phyloP scores from a whole-genome alignment of 2,113 vertebrate species.

The Erinaceus europaeus region DNA sequence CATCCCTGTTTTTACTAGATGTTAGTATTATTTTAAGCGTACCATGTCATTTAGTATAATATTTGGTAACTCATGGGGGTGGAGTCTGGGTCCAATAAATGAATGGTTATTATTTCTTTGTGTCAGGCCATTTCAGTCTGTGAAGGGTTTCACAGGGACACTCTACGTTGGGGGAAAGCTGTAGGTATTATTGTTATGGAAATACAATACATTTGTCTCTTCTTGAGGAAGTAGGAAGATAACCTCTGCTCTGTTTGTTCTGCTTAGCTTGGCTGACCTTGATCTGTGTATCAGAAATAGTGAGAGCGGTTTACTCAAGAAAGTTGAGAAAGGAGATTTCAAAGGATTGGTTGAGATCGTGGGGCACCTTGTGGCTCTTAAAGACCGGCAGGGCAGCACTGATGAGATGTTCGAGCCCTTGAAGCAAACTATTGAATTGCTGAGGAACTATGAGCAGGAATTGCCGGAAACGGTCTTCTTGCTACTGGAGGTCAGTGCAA shows the following conservation, averaged over 20 bases:
- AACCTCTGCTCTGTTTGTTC: constrained; percentile 2
- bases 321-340: constrained; percentile 88
- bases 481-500: constrained; percentile 88
- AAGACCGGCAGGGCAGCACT: constrained; percentile 87
- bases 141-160: background rate
- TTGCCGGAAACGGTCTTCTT: constrained; percentile 88
- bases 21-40: background rate
- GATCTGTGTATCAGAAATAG: constrained; percentile 85
- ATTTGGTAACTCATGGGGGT: no score
- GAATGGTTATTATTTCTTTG: background rate
- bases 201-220: background rate
- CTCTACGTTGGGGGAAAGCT: background rate
- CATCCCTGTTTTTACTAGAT: background rate
- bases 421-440: constrained; percentile 89
- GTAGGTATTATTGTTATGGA: background rate
- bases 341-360: constrained; percentile 88
- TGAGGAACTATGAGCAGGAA: constrained; percentile 91
- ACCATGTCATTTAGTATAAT: no score
- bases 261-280: constrained; percentile 88
- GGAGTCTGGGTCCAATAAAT: background rate
- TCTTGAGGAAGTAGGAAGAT: background rate
- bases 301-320: constrained; percentile 83
- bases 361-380: constrained; percentile 91
- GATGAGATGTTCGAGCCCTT: constrained; percentile 95
- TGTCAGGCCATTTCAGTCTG: background rate